Base-by-base conservation (phyloP, 2,113 vertebrate species). In the Gracilinanus agilis region DNA sequence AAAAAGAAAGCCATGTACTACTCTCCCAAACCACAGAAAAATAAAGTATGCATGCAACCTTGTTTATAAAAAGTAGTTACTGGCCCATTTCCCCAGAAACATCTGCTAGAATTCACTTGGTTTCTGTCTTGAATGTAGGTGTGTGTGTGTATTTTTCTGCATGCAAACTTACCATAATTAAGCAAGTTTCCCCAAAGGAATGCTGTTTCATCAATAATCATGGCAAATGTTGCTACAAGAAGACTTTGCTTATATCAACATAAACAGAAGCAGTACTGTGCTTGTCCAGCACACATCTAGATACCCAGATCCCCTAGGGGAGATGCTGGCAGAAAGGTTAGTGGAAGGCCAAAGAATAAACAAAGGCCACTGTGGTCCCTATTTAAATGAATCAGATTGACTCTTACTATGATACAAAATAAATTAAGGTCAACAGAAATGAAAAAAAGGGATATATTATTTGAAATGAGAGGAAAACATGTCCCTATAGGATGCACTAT, bases 211-310 rank as follows among this genome's bases (percentile, higher is more conserved):
- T 29, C 44, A 88, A 96, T 96, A 96, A 97, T 58, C 55, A 96
- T 95, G 92, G 96, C 95, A 95, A 97, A 96, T 94, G 92, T 95
- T 95, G 96, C 96, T 94, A 0, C 96, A 95, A 94, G 54, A 97
- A 93, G 95, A 96, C 97, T 97, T 90, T 95, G 97, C 95, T 97
- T 96, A 95, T 2, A 34, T 83, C 27, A 0, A 1, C 94, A 96
- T 96, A 98, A 98, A 97, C 97, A 98, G 96, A 96, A 95, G 95
- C 90, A 44, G 92, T 95, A 55, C 97, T 95, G 97, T 90, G 91
- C 25, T 95, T 92, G 95, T 96, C 91, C 94, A 95, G 96, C 58
- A 90, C 49, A 91, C 93, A 94, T 94, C 94, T 89, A 40, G 34
- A 88, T 94, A 96, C 96, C 94, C 44, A 6, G 40, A 95, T 95